These are phyloP conservation scores for Eulithis testata DNA, from an alignment of 2,888 invertebrate genomes.

Conservation along the genomic window DNA sequence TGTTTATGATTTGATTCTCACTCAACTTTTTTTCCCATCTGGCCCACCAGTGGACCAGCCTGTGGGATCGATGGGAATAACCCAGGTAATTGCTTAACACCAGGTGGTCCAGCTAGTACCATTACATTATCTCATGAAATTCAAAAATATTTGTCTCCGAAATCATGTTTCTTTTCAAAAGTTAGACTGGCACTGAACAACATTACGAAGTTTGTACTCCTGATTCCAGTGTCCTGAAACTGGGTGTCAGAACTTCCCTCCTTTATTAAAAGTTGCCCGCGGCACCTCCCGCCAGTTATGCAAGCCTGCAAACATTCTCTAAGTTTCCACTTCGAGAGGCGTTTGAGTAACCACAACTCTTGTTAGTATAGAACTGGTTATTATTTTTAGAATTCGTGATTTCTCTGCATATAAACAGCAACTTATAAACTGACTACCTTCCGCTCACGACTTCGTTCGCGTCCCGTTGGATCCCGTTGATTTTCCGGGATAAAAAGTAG, in stretches of 20 bases:
- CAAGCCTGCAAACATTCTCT: constrained; percentile 35
- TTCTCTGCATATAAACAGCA: no score
- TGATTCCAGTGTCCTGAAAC: constrained; percentile 23
- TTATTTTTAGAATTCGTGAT: not conserved
- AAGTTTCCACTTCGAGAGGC: constrained; percentile 37
- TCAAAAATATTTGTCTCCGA: not conserved
- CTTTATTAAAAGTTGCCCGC: constrained; percentile 34
- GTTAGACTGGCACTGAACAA: constrained; percentile 6
- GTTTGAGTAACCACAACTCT: constrained; percentile 29
- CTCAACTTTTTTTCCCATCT: no score
- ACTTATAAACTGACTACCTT: no score
- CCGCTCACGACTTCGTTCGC: no score
- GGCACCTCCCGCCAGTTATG: constrained; percentile 36
- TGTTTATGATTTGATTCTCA: no score
- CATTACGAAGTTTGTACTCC: constrained; percentile 12
- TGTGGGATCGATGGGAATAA: no score
- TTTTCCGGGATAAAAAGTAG: no score
- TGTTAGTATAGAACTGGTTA: not conserved
- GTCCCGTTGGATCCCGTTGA: no score
- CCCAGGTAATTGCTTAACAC: no score
- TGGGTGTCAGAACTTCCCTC: constrained; percentile 33
- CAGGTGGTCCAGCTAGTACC: no score
- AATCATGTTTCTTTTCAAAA: not conserved
- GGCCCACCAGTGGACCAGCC: no score
- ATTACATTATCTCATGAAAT: no score